Base-by-base conservation (phyloP, 2,113 vertebrate genomes). In the Tylochromis polylepis region DNA sequence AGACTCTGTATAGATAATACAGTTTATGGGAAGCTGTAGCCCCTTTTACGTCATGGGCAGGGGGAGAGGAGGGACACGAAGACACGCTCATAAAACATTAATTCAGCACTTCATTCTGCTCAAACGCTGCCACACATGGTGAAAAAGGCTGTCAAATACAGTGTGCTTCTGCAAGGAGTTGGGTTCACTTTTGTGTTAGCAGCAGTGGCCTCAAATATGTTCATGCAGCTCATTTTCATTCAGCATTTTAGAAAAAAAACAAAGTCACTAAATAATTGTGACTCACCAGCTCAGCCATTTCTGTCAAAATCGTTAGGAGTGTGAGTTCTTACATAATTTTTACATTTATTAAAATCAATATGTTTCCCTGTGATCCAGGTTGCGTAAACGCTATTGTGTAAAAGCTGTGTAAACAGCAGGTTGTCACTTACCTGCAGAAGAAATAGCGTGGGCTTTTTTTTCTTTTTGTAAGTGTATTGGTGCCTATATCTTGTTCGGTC, bases 1-100 rank as follows among this genome's bases (percentile, higher is more conserved):
- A 53, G 46, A 77, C 43, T 77, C 43, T 14, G 72, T 77, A 34
- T 53, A 34, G 72, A 77, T 53, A 77, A 77, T 77, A 27, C 3
- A 2, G 82, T 29, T 24, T 67, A 82, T 20, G 24, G 22, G 81
- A 84, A 89, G 62, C 24, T 80, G 10, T 11, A 16, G 43, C 34
- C 41, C 79, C 20, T 67, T 60, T 77, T 55, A 83, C 53, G 38
- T 85, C 83, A 84, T 20, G 27, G 11, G 86, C 77, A 20, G 62
- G 51, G n/a, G 12, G 65, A 49, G 65, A 65, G 6, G 65, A 82
- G 57, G 12, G 46, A 82, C 75, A 77, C 34, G 7, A 14, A 58
- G 24, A 79, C 38, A 51, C 16, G 15, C 65, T 87, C 57, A 89
- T 85, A 20, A 87, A 92, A 83, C 41, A 88, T 87, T 85, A 20